A percentile compares a stretch with the other conserved stretches of the same genome.
Evolutionary conservation across 2,113 vertebrate species (phyloP).

Genomic region (Prionailurus viverrinus): DNA sequence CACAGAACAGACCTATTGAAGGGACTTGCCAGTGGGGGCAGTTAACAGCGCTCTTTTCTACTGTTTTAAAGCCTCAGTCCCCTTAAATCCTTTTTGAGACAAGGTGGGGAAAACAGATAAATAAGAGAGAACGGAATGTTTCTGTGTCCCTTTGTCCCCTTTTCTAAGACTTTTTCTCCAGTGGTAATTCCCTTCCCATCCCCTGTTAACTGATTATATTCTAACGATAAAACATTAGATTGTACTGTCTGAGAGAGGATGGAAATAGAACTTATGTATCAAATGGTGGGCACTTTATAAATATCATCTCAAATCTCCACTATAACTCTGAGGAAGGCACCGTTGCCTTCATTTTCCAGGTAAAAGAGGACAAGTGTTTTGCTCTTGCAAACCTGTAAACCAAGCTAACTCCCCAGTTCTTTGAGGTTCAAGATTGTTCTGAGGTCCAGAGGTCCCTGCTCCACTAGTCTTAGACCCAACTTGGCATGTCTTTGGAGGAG

Average conservation of each 20-base stretch:
- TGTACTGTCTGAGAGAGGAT: background rate
- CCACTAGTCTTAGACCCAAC: background rate
- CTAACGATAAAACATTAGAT: background rate
- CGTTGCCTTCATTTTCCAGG: background rate
- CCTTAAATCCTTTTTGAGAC: conserved; percentile 1
- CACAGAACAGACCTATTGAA: background rate
- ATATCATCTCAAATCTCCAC: background rate
- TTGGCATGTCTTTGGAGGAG: background rate
- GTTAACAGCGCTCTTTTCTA: background rate
- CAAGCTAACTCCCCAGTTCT: background rate
- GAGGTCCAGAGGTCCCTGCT: background rate
- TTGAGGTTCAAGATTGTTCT: background rate
- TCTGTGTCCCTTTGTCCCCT: background rate
- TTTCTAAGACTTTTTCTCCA: conserved; percentile 18
- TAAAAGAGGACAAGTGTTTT: background rate
- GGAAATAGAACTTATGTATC: background rate
- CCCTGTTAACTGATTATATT: background rate
- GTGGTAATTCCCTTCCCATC: background rate
- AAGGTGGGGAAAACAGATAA: background rate
- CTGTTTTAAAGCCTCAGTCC: background rate
- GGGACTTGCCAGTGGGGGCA: background rate
- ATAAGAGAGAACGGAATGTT: background rate
- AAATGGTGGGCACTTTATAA: background rate
- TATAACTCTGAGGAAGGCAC: background rate
- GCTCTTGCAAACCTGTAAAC: background rate